These are phyloP conservation scores for Clarias gariepinus DNA, from an alignment of 2,113 vertebrate genomes.

Conservation along the genomic window DNA sequence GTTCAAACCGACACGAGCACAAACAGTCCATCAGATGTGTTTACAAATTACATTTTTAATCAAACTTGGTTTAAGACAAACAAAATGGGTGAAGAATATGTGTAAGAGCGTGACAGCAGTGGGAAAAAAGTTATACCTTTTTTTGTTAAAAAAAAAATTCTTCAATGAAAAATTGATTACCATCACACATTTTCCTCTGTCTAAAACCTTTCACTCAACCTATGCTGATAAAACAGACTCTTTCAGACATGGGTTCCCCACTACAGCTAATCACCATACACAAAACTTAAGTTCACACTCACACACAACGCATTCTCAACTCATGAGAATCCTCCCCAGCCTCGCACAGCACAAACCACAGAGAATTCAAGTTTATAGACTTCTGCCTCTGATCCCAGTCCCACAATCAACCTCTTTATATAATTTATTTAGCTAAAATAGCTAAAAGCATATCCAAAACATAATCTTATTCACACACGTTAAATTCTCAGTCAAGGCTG, in stretches of 20 bases:
- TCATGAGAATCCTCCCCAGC: neutral
- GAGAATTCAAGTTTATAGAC: neutral
- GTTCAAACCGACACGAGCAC: conserved; percentile 1
- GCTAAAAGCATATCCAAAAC: neutral
- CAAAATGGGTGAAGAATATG: neutral
- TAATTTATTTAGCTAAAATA: neutral
- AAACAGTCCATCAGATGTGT: neutral
- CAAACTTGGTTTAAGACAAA: neutral
- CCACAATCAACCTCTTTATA: neutral
- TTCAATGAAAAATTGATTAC: neutral
- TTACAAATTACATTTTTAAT: neutral
- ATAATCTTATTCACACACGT: neutral
- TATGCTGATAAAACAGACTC: neutral
- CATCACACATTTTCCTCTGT: neutral
- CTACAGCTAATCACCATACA: neutral
- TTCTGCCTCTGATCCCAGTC: neutral
- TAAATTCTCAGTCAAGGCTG: neutral
- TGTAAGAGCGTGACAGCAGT: neutral
- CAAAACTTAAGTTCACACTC: neutral
- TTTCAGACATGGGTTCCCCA: neutral
- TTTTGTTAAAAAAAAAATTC: neutral
- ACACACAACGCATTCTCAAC: no score
- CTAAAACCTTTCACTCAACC: neutral
- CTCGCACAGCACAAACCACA: neutral
- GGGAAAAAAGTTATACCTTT: neutral